Conservation (phyloP, 2,797 vertebrate genomes). For the Xenentodon cancila region DNA sequence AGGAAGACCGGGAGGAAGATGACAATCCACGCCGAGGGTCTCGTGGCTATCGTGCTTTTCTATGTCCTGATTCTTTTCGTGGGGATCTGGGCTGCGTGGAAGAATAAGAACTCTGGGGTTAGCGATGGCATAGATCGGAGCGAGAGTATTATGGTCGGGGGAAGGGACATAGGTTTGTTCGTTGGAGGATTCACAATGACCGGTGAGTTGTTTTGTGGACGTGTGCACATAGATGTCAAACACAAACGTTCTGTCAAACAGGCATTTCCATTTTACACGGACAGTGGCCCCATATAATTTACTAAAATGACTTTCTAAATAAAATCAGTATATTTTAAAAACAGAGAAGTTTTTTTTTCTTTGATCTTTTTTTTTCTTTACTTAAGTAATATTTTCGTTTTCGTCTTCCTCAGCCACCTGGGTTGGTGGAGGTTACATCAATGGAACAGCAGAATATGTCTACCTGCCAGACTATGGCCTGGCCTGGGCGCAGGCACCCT, state of each 20-base stretch:
- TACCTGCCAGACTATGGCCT: conserved; percentile 92
- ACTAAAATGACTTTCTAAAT: background rate
- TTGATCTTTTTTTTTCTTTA: no score
- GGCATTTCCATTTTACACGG: conserved; percentile 28
- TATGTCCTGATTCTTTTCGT: conserved; percentile 93
- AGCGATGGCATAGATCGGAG: conserved; percentile 83
- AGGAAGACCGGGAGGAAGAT: conserved; percentile 73
- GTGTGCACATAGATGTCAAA: background rate
- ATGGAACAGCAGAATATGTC: conserved; percentile 96
- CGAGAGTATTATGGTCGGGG: conserved; percentile 95
- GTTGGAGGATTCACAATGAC: conserved; percentile 99
- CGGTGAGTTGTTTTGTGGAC: conserved; percentile 72
- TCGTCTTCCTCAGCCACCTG: conserved; percentile 88
- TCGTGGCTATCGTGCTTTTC: conserved; percentile 94
- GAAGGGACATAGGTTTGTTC: conserved; percentile 94
- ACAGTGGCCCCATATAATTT: background rate
- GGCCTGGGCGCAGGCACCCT: conserved; percentile 98
- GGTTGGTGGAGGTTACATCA: conserved; percentile 99
- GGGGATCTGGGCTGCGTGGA: conserved; percentile 99
- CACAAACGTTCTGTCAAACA: background rate
- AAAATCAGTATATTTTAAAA: background rate
- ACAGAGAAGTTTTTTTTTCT: background rate
- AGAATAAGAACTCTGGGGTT: conserved; percentile 89
- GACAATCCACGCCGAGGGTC: conserved; percentile 92
- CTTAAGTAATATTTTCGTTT: background rate